Base-by-base conservation (phyloP, 2,113 vertebrate species). In the Nettapus auritus region DNA sequence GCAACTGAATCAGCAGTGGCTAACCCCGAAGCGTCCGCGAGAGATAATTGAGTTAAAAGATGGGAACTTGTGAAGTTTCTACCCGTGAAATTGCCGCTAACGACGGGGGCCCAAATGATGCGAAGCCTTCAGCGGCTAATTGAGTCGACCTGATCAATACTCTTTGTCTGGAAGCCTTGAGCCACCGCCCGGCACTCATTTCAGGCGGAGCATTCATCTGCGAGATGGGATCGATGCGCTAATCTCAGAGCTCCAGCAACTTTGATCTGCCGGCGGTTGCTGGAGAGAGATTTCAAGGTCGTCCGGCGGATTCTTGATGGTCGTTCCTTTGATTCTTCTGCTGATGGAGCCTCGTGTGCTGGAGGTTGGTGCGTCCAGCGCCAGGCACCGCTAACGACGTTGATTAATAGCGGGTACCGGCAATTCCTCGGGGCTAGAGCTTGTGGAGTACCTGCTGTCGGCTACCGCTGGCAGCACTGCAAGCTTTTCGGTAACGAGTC, bases 351-450 rank as follows among this genome's bases (percentile, higher is more conserved):
- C 33, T 23, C 1, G 9, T 2, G 1, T 0, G 5, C 31, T 12
- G 14, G 48, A 71, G 62, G 29, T 20, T 0, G 1, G 13, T 16
- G 18, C 2, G 33, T 3, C n/a, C 71, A 57, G 14, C 1, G 0
- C 68, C 88, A 68, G 29, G 19, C 60, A 16, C 23, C 17, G 18
- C 48, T 7, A 28, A 29, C 2, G 33, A 18, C 71, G 26, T 3
- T 60, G 88, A 85, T 34, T 7, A 19, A 50, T 0, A 10, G 21
- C 0, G 36, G 29, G 38, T 23, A 46, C 67, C 67, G 52, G 6
- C 28, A 50, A 21, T 70, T 33, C 81, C 28, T 52, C 40, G 0
- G 0, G 3, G 2, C 28, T 68, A 8, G 55, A 2, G 1, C 3
- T 2, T 9, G 69, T 20, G 8, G 80, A 16, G 8, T 8, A 40